A percentile compares a stretch with the other conserved stretches of the same genome.
Conservation (phyloP, 92 coral and sea anemone genomes). For the Meandrina meandrites region DNA sequence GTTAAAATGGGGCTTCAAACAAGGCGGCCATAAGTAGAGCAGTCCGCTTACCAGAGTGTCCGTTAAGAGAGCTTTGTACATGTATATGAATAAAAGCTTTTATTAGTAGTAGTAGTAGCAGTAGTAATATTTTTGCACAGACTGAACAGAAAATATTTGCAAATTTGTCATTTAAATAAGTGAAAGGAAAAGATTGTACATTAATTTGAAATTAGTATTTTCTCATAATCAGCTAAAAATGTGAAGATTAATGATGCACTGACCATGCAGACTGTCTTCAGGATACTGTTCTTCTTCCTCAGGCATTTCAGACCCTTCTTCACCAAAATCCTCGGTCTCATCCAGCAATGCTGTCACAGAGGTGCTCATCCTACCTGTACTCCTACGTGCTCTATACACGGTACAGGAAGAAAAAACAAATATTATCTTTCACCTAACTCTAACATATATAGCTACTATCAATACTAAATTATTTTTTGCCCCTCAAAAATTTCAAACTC, state of each 20-base stretch:
- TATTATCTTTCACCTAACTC: not conserved
- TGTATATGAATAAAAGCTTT: too few species aligned
- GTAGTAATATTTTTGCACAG: too few species aligned
- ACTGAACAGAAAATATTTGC: too few species aligned
- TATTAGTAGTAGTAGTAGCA: too few species aligned
- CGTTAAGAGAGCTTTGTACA: too few species aligned
- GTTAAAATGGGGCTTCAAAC: too few species aligned
- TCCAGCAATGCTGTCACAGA: slow-evolving; percentile 87
- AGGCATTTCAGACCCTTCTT: slow-evolving; percentile 52
- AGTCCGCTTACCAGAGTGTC: too few species aligned
- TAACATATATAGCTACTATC: not conserved
- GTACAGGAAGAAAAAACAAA: not conserved
- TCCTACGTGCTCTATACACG: slow-evolving; percentile 79
- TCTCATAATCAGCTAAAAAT: not conserved
- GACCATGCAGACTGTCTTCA: slow-evolving; percentile 69
- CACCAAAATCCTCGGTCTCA: slow-evolving; percentile 84
- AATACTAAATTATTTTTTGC: too few species aligned
- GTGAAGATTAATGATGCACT: not conserved
- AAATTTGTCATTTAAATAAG: too few species aligned
- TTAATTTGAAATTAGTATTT: not conserved
- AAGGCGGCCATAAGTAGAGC: too few species aligned
- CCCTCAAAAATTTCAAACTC: too few species aligned
- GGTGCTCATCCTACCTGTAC: slow-evolving; percentile 80
- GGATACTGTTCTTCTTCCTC: slow-evolving; percentile 71
- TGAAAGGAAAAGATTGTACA: too few species aligned